Percentiles rank a stretch among this genome's conserved stretches.
Evolutionary conservation across 1,140 invertebrate genomes (phyloP).

Genomic region (Tribolium castaneum): DNA sequence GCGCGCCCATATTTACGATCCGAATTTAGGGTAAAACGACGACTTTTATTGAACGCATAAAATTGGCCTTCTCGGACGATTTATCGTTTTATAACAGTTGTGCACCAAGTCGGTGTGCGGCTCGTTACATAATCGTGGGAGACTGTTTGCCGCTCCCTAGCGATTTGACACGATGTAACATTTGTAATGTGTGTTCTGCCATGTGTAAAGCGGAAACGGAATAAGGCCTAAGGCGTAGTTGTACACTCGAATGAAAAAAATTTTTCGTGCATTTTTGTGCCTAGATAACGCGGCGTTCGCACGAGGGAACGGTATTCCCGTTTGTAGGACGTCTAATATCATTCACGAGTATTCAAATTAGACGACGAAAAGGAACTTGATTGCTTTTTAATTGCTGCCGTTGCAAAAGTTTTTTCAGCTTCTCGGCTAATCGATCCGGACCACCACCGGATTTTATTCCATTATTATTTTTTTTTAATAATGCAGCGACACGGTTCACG

Average conservation of each 20-base stretch:
- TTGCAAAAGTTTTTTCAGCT: constrained; percentile 21
- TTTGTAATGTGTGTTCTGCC: constrained; percentile 62
- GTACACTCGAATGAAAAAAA: constrained; percentile 54
- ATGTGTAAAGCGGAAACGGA: constrained; percentile 64
- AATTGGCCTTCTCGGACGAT: constrained; percentile 48
- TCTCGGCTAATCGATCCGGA: not conserved
- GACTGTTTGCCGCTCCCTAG: constrained; percentile 48
- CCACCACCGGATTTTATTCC: constrained; percentile 2
- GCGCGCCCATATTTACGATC: constrained; percentile 54
- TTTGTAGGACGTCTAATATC: not conserved
- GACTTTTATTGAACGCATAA: constrained; percentile 53
- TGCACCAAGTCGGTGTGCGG: not conserved
- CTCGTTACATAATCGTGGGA: constrained; percentile 50
- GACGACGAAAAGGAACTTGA: constrained; percentile 16
- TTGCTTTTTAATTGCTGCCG: constrained; percentile 42
- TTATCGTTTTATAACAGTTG: constrained; percentile 56
- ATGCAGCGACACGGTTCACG: constrained; percentile 39
- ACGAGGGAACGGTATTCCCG: constrained; percentile 22
- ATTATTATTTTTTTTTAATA: constrained; percentile 22
- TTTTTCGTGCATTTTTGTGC: constrained; percentile 56
- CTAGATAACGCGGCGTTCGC: constrained; percentile 50
- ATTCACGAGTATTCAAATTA: constrained; percentile 15
- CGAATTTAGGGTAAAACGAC: constrained; percentile 50
- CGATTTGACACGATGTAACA: constrained; percentile 51
- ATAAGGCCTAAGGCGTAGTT: constrained; percentile 56